Evolutionary conservation across 1,140 invertebrate species (phyloP), one percentile per base, ranked within the genome.

Genomic region (Scaptomyza graminum): DNA sequence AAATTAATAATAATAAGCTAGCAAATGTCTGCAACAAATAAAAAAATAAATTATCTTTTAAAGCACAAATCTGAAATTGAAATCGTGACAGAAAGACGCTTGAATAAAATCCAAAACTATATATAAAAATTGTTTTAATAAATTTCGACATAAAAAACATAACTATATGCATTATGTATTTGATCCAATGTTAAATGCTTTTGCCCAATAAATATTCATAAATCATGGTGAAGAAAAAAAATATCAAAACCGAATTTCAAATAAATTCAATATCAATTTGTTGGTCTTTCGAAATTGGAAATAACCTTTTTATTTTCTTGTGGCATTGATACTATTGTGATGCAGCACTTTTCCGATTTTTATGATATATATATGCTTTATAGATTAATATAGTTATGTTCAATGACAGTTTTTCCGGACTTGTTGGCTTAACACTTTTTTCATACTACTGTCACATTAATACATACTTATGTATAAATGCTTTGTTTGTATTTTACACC

Each of bases 361-460:
- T n/a, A 9, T 13, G 25, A 51, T n/a, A 52, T 16, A 34, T 6
- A 15, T 16, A 15, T 3, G 9, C 28, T 3, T 5, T 31, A 50
- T 50, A 50, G 22, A 25, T 50, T 50, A 11, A 34, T 34, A 16
- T 34, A 31, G 9, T 31, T 31, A 34, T 34, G 28, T 52, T 8
- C 50, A 44, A 44, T 52, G 15, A 11, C 51, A 6, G 34, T 52
- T 49, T 54, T 15, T 56, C 13, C 34, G 52, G 54, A 43, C 7
- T 15, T 56, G 22, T 13, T 15, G n/a, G 54, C 54, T 56, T 56
- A 57, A 31, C 39, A 57, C 22, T 44, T 37, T 52, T 52, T 34
- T 54, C 6, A 3, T 0, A 1, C 12, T 12, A 4, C 31, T 12
- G 9, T 6, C 31, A 37, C 9, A 13, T 31, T 15, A 11, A 52